Evolutionary conservation across 2,797 vertebrate species (phyloP).

Genomic region (Gouania willdenowi): DNA sequence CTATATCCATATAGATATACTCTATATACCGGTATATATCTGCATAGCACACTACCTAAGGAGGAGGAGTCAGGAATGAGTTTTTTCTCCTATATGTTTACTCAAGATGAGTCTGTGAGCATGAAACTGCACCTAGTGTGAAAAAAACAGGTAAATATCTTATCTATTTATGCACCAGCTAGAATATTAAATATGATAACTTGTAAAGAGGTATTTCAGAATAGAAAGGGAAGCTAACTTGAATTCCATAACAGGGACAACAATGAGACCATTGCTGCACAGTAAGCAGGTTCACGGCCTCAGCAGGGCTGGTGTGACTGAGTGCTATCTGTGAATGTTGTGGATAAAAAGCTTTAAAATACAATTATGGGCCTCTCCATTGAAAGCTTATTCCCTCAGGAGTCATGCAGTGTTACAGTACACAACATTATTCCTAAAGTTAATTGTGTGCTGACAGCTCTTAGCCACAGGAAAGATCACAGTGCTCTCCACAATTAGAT

Average conservation of each 20-base stretch:
- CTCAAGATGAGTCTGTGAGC: too few relatives aligned
- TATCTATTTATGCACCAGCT: too few relatives aligned
- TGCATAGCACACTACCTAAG: too few relatives aligned
- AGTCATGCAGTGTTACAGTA: conserved; percentile 43
- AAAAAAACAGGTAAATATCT: too few relatives aligned
- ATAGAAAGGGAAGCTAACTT: conserved; percentile 11
- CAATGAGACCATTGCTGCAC: conserved; percentile 19
- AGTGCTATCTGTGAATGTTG: conserved; percentile 24
- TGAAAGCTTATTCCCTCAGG: conserved; percentile 44
- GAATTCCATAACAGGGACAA: conserved; percentile 15
- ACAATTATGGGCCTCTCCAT: conserved; percentile 28
- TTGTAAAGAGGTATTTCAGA: conserved; percentile 24
- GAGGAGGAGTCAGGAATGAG: too few relatives aligned
- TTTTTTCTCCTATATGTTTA: too few relatives aligned
- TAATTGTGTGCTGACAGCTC: conserved; percentile 68
- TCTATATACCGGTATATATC: too few relatives aligned
- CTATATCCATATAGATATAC: too few relatives aligned
- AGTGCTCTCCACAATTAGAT: conserved; percentile 49
- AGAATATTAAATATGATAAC: too few relatives aligned
- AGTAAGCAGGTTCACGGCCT: conserved; percentile 21
- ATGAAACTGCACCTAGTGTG: too few relatives aligned
- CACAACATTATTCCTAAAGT: conserved; percentile 57
- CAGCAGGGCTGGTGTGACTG: conserved; percentile 33
- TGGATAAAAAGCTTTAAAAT: conserved; percentile 39
- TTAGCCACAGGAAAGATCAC: conserved; percentile 45